Percentiles rank a stretch among this genome's conserved stretches.
phyloP scores from a whole-genome alignment of 2,113 vertebrate genomes.

The Acinonyx jubatus region DNA sequence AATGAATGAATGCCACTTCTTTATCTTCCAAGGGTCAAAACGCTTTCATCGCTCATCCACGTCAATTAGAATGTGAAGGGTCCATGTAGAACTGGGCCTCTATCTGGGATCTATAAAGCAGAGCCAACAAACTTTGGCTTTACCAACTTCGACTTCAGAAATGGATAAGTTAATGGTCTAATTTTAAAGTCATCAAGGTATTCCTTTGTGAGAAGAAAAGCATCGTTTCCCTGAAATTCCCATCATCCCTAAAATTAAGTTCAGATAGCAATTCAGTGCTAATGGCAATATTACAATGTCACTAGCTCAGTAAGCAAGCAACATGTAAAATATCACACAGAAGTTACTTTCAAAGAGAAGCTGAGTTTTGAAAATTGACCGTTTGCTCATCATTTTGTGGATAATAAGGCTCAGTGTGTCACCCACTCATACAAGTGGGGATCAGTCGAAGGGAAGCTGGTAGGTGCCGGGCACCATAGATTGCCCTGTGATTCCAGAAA shows the following conservation, averaged over 20 bases:
- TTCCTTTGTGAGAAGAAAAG: constrained; percentile 32
- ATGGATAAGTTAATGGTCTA: constrained; percentile 16
- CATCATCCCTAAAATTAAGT: constrained; percentile 1
- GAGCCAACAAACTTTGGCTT: not conserved
- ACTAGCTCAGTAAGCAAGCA: not conserved
- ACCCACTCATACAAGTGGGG: not conserved
- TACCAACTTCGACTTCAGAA: not conserved
- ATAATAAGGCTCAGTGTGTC: not conserved
- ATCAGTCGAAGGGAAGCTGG: not conserved
- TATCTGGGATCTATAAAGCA: not conserved
- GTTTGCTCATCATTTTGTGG: not conserved
- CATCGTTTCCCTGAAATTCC: constrained; percentile 26
- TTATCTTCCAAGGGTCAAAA: not conserved
- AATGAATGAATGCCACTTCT: not conserved
- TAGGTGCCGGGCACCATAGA: too few species aligned
- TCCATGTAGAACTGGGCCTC: not conserved
- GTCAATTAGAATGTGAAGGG: not conserved
- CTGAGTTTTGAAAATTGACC: not conserved
- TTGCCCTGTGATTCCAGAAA: not conserved
- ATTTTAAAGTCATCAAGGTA: not conserved
- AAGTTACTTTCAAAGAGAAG: not conserved
- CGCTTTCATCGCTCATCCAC: not conserved
- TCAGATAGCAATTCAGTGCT: not conserved
- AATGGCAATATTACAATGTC: not conserved
- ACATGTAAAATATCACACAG: not conserved